Base-by-base conservation (phyloP, 2,113 vertebrate genomes). In the Nothocercus nigrocapillus region DNA sequence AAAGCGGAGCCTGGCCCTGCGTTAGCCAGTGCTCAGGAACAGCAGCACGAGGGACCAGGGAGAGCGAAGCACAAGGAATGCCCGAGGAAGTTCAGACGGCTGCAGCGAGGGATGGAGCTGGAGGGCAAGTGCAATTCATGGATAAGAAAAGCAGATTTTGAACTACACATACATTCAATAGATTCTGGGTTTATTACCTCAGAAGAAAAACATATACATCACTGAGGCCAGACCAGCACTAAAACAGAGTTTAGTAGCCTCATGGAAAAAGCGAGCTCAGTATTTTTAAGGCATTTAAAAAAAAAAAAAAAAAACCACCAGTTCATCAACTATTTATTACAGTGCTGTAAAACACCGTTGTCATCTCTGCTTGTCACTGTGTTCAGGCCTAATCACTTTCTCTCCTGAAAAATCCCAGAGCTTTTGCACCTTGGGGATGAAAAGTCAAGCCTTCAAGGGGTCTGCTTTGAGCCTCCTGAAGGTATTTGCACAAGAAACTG, bases 31-130 rank as follows among this genome's bases (percentile, higher is more conserved):
- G 45, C 45, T 20, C 19, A 18, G 45, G 45, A 47, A 47, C 45
- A 7, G 8, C 45, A 62, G 69, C 45, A 51, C 4, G 1, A 42
- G 28, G 0, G 1, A 76, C 36, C 40, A 34, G 17, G 32, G 28
- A 53, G 27, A 54, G 7, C 63, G 20, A n/a, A 75, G 27, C 49
- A 42, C 32, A 75, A 32, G 87, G 34, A 67, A 19, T 34, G 58
- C 3, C 27, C 19, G n/a, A 63, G 32, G 42, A 67, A 59, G 30
- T 27, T 58, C 18, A 82, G 62, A 89, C 53, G 20, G 40, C 51
- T 20, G 20, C 45, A 56, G 25, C 42, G 53, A 62, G 44, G 14
- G 53, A 58, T 44, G 13, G 4, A 88, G n/a, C 62, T 21, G 13
- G 32, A 24, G 25, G 32, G 45, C 21, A 76, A 36, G 44, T 14